Evolutionary conservation across 2,797 vertebrate genomes (phyloP).

Genomic region (Manis javanica): DNA sequence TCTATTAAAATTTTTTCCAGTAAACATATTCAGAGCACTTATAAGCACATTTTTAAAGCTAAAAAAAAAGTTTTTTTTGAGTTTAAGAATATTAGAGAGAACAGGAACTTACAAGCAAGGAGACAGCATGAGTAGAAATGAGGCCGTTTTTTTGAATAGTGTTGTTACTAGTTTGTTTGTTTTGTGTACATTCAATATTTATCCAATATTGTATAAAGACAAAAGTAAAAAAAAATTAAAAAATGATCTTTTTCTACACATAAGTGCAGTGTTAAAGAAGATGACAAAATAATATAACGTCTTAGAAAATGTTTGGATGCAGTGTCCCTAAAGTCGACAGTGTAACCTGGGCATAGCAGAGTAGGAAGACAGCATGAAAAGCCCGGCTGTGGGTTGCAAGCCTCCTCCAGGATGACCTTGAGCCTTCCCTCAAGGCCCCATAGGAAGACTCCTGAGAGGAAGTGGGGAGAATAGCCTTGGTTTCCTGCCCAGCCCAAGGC

Average conservation of each 20-base stretch:
- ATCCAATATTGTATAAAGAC: not conserved
- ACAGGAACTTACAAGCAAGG: not conserved
- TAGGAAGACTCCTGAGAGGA: not conserved
- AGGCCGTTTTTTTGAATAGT: not conserved
- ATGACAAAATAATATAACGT: not conserved
- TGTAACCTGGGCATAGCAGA: accelerated
- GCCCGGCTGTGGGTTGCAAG: accelerated
- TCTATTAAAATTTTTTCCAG: slow-evolving; percentile 64
- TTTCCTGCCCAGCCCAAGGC: not conserved
- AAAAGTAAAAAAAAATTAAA: not conserved
- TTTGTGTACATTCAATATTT: slow-evolving; percentile 15
- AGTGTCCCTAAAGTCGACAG: not conserved
- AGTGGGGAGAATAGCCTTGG: not conserved
- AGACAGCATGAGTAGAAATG: not conserved
- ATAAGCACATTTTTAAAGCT: slow-evolving; percentile 62
- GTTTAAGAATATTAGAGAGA: slow-evolving; percentile 31
- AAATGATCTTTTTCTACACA: not conserved
- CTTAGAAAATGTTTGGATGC: not conserved
- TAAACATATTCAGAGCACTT: slow-evolving; percentile 74
- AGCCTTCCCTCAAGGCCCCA: not conserved
- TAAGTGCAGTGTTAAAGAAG: not conserved
- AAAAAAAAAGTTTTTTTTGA: not conserved
- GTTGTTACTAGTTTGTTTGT: not conserved
- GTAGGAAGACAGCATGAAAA: not conserved
- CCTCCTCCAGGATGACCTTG: not conserved